Evolutionary conservation across 2,888 invertebrate species (phyloP).

Genomic region (Theretra japonica): DNA sequence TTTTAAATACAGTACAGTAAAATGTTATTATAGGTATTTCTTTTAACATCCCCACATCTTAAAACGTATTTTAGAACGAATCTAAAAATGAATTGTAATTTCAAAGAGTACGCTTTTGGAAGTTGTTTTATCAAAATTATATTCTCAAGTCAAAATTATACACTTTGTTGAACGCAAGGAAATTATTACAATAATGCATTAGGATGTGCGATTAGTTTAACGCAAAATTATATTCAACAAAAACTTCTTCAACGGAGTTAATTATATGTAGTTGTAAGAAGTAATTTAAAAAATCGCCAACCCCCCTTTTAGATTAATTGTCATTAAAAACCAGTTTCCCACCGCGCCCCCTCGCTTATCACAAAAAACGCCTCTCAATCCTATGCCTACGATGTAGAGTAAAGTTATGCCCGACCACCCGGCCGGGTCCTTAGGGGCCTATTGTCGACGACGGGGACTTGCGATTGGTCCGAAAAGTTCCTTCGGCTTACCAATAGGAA

Average conservation of each 20-base stretch:
- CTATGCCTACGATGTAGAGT: constrained; percentile 29
- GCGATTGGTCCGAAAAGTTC: constrained; percentile 62
- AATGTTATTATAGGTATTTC: too few species aligned
- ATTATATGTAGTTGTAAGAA: not conserved
- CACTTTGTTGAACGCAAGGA: too few species aligned
- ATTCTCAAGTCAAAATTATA: too few species aligned
- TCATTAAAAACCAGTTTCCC: constrained; percentile 40
- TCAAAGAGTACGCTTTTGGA: too few species aligned
- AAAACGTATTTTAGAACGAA: not conserved
- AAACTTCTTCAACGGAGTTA: too few species aligned
- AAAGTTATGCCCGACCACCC: constrained; percentile 31
- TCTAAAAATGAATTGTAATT: not conserved
- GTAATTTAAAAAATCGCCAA: not conserved
- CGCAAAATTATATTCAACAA: too few species aligned
- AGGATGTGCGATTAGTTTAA: too few species aligned
- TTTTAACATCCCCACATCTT: not conserved
- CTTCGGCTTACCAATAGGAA: constrained; percentile 61
- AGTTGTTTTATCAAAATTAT: too few species aligned
- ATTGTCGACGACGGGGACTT: constrained; percentile 52
- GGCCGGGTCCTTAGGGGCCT: constrained; percentile 55
- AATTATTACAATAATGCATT: too few species aligned
- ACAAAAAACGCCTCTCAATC: constrained; percentile 38
- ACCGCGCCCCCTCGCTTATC: constrained; percentile 26
- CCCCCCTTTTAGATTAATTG: not conserved
- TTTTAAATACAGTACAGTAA: too few species aligned